Base-by-base conservation (phyloP, 2,113 vertebrate genomes). In the Anthoscopus minutus region DNA sequence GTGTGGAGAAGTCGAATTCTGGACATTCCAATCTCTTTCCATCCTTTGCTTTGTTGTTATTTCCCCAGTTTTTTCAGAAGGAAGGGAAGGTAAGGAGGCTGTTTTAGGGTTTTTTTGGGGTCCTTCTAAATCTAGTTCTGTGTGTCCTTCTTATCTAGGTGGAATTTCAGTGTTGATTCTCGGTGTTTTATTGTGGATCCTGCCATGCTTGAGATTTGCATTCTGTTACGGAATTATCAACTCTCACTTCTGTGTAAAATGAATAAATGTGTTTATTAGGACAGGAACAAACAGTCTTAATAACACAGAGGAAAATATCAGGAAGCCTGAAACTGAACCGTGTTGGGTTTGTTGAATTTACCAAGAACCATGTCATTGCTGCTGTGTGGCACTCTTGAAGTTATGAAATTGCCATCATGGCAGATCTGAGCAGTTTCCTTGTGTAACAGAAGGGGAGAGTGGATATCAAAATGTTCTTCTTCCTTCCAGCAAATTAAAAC, bases 401-500 rank as follows among this genome's bases (percentile, higher is more conserved):
- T 79, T 50, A 65, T 11, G n/a, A 57, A 89, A 89, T 69, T 87
- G 86, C 70, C 67, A 81, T 53, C 69, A 57, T 61, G 93, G 89
- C 81, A 89, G 80, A 93, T 85, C 92, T 94, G 92, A 93, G 57
- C 54, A 56, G 0, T 4, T 27, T 57, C 57, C 91, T 81, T 79
- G 83, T 85, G 44, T 89, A 91, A 76, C 81, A 87, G 77, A 72
- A 89, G 65, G 24, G 33, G 44, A 84, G 72, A 51, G 73, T 86
- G 81, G 72, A 61, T 87, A 91, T 92, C 89, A 92, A 93, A 92
- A 61, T 51, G 81, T 28, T 64, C 25, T 65, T 89, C 77, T 84
- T 87, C 92, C 89, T 91, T 81, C 81, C 73, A 92, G 77, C 61
- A 92, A 76, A 71, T 74, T 64, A 57, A 81, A 94, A 79, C 61